phyloP scores from a whole-genome alignment of 1,140 invertebrate species.

The Formica exsecta region DNA sequence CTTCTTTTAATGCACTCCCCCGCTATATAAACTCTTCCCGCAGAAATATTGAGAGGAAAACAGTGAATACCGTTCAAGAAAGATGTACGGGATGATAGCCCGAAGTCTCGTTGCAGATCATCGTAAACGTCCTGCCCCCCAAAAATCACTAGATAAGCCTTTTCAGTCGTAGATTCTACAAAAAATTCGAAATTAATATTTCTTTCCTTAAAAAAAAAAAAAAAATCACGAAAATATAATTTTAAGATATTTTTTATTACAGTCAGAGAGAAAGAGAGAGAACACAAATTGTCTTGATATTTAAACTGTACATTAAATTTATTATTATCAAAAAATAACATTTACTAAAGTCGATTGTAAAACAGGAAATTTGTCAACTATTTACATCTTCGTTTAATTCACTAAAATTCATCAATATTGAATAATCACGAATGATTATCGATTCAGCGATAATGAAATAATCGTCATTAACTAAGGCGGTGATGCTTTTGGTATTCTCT shows the following conservation, averaged over 20 bases:
- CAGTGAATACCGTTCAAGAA: constrained; percentile 28
- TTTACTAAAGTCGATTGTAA: not conserved
- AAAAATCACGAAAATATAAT: no score
- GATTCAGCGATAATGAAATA: not conserved
- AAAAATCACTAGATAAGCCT: not conserved
- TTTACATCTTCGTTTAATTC: not conserved
- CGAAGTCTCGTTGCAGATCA: not conserved
- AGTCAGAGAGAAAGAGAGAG: no score
- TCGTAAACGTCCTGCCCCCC: not conserved
- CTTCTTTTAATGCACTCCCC: constrained; percentile 20
- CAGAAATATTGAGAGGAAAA: constrained; percentile 28
- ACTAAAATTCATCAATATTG: no score
- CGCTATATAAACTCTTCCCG: not conserved
- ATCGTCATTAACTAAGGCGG: not conserved
- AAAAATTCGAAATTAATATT: not conserved
- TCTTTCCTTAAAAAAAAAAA: not conserved
- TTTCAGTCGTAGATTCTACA: not conserved
- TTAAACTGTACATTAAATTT: not conserved
- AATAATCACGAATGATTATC: no score
- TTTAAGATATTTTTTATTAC: no score
- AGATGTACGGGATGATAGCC: not conserved
- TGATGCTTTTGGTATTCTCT: not conserved
- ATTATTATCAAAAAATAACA: not conserved
- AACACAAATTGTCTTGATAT: not conserved
- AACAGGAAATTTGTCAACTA: not conserved